phyloP scores from a whole-genome alignment of 2,888 invertebrate genomes.

The Tinea semifulvella region DNA sequence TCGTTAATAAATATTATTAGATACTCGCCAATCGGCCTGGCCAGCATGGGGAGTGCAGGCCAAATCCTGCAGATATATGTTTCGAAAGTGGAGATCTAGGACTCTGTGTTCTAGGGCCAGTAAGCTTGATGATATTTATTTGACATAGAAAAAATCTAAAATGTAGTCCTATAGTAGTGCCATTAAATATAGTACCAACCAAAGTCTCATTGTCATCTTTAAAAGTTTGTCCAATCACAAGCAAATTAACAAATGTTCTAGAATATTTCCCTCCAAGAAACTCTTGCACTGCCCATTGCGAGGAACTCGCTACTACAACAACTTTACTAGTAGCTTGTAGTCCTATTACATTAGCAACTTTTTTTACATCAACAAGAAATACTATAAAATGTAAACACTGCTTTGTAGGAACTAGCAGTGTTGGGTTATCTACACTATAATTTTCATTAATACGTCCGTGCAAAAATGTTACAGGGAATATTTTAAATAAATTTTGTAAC shows the following conservation, averaged over 20 bases:
- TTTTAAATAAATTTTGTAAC: constrained; percentile 65
- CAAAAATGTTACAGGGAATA: constrained; percentile 64
- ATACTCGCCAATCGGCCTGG: no score
- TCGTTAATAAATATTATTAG: no score
- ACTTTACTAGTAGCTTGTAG: constrained; percentile 71
- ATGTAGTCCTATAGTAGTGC: background rate
- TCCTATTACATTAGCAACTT: constrained; percentile 66
- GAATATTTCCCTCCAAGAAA: constrained; percentile 70
- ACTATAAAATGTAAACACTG: constrained; percentile 73
- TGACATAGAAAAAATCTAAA: background rate
- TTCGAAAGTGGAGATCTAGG: no score
- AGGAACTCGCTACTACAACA: constrained; percentile 73
- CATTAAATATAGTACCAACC: no score
- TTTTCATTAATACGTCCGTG: constrained; percentile 69
- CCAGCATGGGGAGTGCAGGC: no score
- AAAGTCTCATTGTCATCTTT: constrained; percentile 51
- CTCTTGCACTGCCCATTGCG: constrained; percentile 79
- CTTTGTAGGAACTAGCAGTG: constrained; percentile 41
- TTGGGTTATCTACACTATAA: constrained; percentile 49
- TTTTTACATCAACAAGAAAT: constrained; percentile 72
- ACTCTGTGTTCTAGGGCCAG: no score
- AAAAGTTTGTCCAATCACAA: constrained; percentile 74
- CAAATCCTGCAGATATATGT: no score
- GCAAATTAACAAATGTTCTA: constrained; percentile 73
- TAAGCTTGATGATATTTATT: background rate